A percentile compares a stretch with the other conserved stretches of the same genome.
These are phyloP conservation scores for Diorhabda carinulata DNA, from an alignment of 1,140 invertebrate species.

Conservation along the genomic window DNA sequence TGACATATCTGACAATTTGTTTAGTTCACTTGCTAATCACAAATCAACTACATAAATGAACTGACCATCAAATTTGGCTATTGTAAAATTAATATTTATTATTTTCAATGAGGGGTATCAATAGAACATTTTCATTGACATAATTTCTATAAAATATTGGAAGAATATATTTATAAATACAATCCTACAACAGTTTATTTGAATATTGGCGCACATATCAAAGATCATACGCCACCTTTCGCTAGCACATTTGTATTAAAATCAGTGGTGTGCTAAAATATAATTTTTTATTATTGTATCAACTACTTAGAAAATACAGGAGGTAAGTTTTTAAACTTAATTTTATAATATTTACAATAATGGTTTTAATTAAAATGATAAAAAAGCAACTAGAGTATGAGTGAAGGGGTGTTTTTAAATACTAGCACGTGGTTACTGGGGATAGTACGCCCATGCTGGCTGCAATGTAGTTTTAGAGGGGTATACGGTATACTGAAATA, in stretches of 20 bases:
- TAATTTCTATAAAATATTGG: too few relatives aligned
- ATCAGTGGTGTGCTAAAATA: conserved; percentile 16
- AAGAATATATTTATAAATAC: too few relatives aligned
- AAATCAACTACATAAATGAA: too few relatives aligned
- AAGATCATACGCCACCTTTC: neutral
- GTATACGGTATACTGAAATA: conserved; percentile 47
- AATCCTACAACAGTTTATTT: neutral
- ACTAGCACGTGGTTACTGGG: conserved; percentile 10
- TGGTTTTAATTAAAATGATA: neutral
- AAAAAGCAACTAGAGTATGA: neutral
- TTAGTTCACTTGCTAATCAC: too few relatives aligned
- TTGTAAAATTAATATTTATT: too few relatives aligned
- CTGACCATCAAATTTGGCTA: too few relatives aligned
- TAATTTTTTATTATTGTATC: neutral
- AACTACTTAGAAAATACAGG: neutral
- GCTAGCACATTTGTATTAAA: conserved; percentile 17
- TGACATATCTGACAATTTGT: too few relatives aligned
- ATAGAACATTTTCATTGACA: too few relatives aligned
- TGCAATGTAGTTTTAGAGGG: conserved; percentile 52
- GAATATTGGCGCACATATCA: neutral
- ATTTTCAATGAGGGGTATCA: too few relatives aligned
- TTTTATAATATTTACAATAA: neutral
- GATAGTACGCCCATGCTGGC: conserved; percentile 26
- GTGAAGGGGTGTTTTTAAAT: neutral
- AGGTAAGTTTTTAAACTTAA: conserved; percentile 8